Evolutionary conservation across 2,888 invertebrate genomes (phyloP).

Genomic region (Volucella inflata): DNA sequence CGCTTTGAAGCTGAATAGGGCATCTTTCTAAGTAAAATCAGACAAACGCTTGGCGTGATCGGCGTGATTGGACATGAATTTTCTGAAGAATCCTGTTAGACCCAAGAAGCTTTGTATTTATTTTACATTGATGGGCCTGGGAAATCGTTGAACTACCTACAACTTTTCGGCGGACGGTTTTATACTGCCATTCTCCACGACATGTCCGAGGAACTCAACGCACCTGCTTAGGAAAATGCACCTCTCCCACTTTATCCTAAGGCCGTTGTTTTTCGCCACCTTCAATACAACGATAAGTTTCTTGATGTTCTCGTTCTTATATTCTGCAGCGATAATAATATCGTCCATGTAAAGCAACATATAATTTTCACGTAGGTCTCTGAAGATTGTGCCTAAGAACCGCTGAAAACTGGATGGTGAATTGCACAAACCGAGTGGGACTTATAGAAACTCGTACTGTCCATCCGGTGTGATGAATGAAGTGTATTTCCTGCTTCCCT

Average conservation of each 20-base stretch:
- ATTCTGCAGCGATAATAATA: too few relatives aligned
- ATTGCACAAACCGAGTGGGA: conserved; percentile 81
- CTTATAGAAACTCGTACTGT: conserved; percentile 81
- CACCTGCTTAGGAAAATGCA: too few relatives aligned
- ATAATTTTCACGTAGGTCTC: too few relatives aligned
- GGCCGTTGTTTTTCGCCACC: too few relatives aligned
- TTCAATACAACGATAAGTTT: too few relatives aligned
- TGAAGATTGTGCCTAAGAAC: conserved; percentile 4
- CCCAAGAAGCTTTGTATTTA: too few relatives aligned
- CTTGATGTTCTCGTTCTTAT: too few relatives aligned
- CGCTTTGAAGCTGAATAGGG: conserved; percentile 5
- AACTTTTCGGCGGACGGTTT: conserved; percentile 20
- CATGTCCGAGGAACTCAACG: conserved; percentile 33
- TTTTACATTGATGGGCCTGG: too few relatives aligned
- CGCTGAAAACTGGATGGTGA: conserved; percentile 79
- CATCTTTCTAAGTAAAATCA: conserved; percentile 27
- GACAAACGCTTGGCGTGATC: conserved; percentile 22
- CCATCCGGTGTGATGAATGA: conserved; percentile 81
- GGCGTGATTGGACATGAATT: conserved; percentile 8
- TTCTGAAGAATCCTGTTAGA: conserved; percentile 20
- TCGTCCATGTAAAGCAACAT: too few relatives aligned
- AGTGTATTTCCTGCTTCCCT: conserved; percentile 77
- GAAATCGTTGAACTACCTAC: conserved; percentile 19
- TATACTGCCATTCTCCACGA: neutral
- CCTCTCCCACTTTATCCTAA: too few relatives aligned